Evolutionary conservation across 30 jellyfish, hydroid and myxozoan species (phyloP).

Genomic region (Phacellophora camtschatica): DNA sequence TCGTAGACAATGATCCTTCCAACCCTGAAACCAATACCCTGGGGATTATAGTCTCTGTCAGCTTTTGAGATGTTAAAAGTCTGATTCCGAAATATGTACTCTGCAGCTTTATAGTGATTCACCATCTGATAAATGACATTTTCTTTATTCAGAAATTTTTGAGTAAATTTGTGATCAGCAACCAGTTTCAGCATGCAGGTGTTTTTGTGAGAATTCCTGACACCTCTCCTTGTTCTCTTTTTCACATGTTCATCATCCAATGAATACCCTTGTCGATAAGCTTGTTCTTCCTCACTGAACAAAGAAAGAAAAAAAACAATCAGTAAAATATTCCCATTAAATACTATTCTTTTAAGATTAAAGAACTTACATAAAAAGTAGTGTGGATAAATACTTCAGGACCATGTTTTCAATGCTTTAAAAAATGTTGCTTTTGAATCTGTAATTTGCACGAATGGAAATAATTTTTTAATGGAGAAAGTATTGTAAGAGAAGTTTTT

Average conservation of each 20-base stretch:
- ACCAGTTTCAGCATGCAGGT: constrained; percentile 88
- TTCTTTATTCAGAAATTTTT: constrained; percentile 79
- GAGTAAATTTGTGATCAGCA: constrained; percentile 84
- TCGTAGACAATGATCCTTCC: constrained; percentile 68
- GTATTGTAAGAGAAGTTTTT: no score
- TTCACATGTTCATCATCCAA: constrained; percentile 47
- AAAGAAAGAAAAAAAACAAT: not conserved
- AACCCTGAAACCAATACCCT: constrained; percentile 91
- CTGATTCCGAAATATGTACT: constrained; percentile 89
- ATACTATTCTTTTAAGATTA: no score
- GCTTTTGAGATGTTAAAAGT: constrained; percentile 82
- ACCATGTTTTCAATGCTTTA: no score
- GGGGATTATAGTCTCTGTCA: constrained; percentile 79
- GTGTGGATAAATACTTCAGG: no score
- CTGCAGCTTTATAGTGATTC: constrained; percentile 94
- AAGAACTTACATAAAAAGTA: no score
- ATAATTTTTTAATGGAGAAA: no score
- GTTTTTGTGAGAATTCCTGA: constrained; percentile 63
- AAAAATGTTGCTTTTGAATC: no score
- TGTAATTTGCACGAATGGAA: no score
- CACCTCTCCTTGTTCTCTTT: constrained; percentile 80
- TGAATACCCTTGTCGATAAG: constrained; percentile 46
- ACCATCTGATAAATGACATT: constrained; percentile 88
- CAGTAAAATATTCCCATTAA: not conserved
- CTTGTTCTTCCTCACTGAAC: constrained; percentile 48